Percentiles rank a stretch among this genome's conserved stretches.
These are phyloP conservation scores for Eilema griseolum DNA, from an alignment of 2,888 invertebrate genomes.

Conservation along the genomic window DNA sequence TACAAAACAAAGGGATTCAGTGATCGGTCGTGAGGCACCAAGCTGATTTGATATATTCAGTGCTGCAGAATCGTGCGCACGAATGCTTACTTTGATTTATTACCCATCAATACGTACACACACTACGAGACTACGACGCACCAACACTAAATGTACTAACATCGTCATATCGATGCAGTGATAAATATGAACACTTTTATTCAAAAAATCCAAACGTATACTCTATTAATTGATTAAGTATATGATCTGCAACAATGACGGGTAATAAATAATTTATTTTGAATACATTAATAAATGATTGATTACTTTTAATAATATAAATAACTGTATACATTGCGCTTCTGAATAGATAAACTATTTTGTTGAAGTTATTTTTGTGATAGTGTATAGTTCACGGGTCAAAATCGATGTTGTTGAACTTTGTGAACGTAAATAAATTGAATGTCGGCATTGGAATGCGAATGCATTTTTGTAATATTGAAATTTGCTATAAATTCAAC, in stretches of 20 bases:
- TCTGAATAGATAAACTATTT: constrained; percentile 42
- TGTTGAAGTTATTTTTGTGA: constrained; percentile 40
- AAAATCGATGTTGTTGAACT: constrained; percentile 35
- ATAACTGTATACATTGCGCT: constrained; percentile 41
- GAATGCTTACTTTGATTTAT: constrained; percentile 77
- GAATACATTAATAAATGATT: constrained; percentile 52
- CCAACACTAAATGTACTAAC: constrained; percentile 24
- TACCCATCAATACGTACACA: constrained; percentile 50
- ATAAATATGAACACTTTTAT: constrained; percentile 55
- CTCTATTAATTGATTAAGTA: constrained; percentile 69
- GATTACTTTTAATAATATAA: constrained; percentile 49
- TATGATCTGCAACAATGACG: constrained; percentile 71
- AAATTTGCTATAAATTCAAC: background rate
- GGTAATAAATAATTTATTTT: constrained; percentile 72
- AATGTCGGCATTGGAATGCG: background rate
- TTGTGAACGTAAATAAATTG: constrained; percentile 23
- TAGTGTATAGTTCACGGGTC: constrained; percentile 31
- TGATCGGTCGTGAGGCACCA: constrained; percentile 81
- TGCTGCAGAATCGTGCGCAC: constrained; percentile 79
- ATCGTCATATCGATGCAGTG: constrained; percentile 52
- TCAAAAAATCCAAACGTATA: constrained; percentile 52
- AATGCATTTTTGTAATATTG: background rate
- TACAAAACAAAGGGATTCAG: constrained; percentile 76
- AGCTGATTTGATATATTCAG: constrained; percentile 83
- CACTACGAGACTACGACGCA: constrained; percentile 19